These are phyloP conservation scores for Cylindroiulus punctatus DNA, from an alignment of 2,888 invertebrate genomes.

Conservation along the genomic window DNA sequence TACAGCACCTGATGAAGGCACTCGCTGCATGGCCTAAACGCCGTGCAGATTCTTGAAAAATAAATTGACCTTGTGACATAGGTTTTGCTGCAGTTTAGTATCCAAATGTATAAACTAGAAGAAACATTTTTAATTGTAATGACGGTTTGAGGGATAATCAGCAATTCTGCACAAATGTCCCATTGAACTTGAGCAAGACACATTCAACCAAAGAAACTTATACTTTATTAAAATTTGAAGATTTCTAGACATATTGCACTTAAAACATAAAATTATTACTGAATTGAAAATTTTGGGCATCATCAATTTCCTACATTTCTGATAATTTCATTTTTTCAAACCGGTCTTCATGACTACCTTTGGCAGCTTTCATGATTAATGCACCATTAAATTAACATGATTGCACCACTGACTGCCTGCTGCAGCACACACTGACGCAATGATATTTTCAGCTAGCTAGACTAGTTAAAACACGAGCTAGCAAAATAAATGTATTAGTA, in stretches of 20 bases:
- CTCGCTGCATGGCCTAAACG: no score
- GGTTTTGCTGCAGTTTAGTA: no score
- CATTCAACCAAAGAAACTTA: neutral
- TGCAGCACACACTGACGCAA: neutral
- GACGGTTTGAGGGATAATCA: no score
- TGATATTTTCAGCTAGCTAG: neutral
- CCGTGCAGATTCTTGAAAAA: no score
- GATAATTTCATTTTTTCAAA: neutral
- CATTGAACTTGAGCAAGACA: no score
- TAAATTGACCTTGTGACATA: no score
- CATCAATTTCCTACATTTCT: neutral
- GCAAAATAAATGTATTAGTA: slow-evolving; percentile 17
- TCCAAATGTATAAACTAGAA: no score
- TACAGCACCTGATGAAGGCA: no score
- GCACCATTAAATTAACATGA: neutral
- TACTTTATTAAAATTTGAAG: slow-evolving; percentile 5
- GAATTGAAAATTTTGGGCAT: neutral
- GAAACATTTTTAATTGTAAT: no score
- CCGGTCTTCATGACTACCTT: neutral
- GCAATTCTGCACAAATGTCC: no score
- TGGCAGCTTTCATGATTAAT: neutral
- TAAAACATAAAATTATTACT: neutral
- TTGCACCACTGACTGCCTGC: neutral
- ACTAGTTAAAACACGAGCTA: slow-evolving; percentile 12
- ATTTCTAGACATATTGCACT: neutral